Evolutionary conservation across 2,797 vertebrate genomes (phyloP).

Genomic region (Arrhamphus sclerolepis): DNA sequence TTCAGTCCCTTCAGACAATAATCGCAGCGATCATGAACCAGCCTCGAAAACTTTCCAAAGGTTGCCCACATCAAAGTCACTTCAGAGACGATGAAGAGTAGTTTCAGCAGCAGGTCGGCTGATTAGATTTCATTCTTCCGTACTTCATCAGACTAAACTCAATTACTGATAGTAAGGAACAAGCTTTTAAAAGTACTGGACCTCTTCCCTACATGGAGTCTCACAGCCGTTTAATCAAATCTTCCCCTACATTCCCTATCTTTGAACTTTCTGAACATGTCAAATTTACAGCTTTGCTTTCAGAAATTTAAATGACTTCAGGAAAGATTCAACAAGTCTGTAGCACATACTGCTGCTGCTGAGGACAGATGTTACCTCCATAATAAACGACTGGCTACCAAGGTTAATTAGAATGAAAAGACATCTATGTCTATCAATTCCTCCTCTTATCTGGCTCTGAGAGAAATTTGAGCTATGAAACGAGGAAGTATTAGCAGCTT

Average conservation of each 20-base stretch:
- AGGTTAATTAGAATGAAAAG: conserved; percentile 54
- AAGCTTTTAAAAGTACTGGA: conserved; percentile 58
- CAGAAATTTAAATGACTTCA: conserved; percentile 9
- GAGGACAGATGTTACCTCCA: conserved; percentile 4
- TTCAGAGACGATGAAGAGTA: too few relatives aligned
- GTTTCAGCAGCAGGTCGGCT: conserved; percentile 44
- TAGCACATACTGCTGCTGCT: not conserved
- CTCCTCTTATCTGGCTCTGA: conserved; percentile 15
- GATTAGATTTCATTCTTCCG: conserved; percentile 70
- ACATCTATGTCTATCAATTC: conserved; percentile 28
- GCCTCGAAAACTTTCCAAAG: too few relatives aligned
- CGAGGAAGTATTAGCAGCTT: not conserved
- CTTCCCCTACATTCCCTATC: conserved; percentile 31
- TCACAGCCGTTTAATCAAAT: conserved; percentile 57
- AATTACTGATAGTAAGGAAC: conserved; percentile 64
- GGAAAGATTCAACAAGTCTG: conserved; percentile 9
- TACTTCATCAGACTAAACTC: conserved; percentile 70
- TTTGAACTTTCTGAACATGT: conserved; percentile 28
- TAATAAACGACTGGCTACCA: conserved; percentile 1
- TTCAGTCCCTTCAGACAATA: too few relatives aligned
- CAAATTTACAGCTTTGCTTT: conserved; percentile 14
- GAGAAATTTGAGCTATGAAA: conserved; percentile 23
- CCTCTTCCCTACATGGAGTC: conserved; percentile 50
- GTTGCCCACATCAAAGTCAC: too few relatives aligned
- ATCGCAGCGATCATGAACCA: too few relatives aligned